Percentiles rank a stretch among this genome's conserved stretches.
These are phyloP conservation scores for Brachyistius frenatus DNA, from an alignment of 2,113 vertebrate species.

Conservation along the genomic window DNA sequence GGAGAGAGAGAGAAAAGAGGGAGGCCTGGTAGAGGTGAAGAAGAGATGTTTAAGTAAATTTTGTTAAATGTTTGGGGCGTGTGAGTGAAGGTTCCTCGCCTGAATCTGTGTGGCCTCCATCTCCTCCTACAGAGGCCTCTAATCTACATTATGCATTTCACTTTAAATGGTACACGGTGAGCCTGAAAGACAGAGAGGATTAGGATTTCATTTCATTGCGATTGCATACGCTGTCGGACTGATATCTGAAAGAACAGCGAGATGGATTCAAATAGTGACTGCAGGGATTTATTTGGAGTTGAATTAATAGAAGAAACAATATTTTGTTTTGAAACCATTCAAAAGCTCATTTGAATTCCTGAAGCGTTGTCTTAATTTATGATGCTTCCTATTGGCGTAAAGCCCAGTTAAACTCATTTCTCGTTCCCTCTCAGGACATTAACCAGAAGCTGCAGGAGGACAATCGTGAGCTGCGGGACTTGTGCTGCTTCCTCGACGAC, in stretches of 20 bases:
- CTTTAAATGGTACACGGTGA: slow-evolving; percentile 32
- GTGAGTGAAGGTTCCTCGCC: slow-evolving; percentile 2
- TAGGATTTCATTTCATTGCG: slow-evolving; percentile 65
- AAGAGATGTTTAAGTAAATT: slow-evolving; percentile 41
- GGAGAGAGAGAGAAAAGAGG: not conserved
- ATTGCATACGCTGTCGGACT: slow-evolving; percentile 38
- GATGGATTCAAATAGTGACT: slow-evolving; percentile 44
- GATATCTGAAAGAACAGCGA: slow-evolving; percentile 54
- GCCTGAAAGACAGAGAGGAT: slow-evolving; percentile 45
- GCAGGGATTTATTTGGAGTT: slow-evolving; percentile 21
- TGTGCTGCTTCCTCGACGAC: slow-evolving; percentile 97
- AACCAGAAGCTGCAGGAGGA: slow-evolving; percentile 99
- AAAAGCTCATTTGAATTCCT: slow-evolving; percentile 26
- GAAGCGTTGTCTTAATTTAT: slow-evolving; percentile 24
- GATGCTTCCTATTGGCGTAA: not conserved
- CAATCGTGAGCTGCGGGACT: slow-evolving; percentile 96
- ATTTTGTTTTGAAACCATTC: slow-evolving; percentile 21
- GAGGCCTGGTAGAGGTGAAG: slow-evolving; percentile 31
- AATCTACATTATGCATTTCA: slow-evolving; percentile 37
- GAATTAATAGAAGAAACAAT: slow-evolving; percentile 29
- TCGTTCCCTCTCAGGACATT: slow-evolving; percentile 86
- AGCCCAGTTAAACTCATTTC: slow-evolving; percentile 5
- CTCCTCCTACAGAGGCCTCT: slow-evolving; percentile 21
- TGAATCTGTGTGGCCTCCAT: slow-evolving; percentile 23
- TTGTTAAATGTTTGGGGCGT: slow-evolving; percentile 30